Evolutionary conservation across 2,113 vertebrate species (phyloP).

Genomic region (Erythrolamprus reginae): DNA sequence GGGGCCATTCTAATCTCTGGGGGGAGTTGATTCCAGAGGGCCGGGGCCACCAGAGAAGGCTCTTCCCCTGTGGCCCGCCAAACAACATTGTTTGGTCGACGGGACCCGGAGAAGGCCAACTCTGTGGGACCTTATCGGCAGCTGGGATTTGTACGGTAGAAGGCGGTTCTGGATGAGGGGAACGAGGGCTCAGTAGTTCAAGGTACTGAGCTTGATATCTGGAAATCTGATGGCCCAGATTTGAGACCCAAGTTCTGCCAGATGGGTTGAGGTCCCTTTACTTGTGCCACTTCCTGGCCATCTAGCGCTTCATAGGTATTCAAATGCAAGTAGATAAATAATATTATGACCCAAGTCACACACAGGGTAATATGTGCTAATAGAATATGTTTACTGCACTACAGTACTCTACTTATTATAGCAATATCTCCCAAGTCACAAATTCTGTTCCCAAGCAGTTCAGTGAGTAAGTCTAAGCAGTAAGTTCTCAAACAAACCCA

Average conservation of each 20-base stretch:
- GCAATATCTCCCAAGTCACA: neutral
- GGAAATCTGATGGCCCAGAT: neutral
- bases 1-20: too few species aligned
- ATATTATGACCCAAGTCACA: neutral
- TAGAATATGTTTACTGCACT: neutral
- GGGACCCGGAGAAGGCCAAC: too few species aligned
- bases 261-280: neutral
- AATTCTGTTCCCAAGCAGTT: neutral
- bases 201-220: neutral
- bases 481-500: neutral
- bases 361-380: neutral
- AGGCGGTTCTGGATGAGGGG: too few species aligned
- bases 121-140: too few species aligned
- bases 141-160: too few species aligned
- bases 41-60: too few species aligned
- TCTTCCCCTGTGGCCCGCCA: too few species aligned
- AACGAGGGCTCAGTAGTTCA: too few species aligned
- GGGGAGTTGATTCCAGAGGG: too few species aligned
- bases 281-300: neutral
- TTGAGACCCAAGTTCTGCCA: neutral
- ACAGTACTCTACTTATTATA: neutral
- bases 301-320: neutral
- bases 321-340: neutral
- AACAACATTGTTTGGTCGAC: too few species aligned
- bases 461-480: neutral